Percentiles rank a stretch among this genome's conserved stretches.
Conservation (phyloP, 2,797 vertebrate species). For the Gallinago solitaria region DNA sequence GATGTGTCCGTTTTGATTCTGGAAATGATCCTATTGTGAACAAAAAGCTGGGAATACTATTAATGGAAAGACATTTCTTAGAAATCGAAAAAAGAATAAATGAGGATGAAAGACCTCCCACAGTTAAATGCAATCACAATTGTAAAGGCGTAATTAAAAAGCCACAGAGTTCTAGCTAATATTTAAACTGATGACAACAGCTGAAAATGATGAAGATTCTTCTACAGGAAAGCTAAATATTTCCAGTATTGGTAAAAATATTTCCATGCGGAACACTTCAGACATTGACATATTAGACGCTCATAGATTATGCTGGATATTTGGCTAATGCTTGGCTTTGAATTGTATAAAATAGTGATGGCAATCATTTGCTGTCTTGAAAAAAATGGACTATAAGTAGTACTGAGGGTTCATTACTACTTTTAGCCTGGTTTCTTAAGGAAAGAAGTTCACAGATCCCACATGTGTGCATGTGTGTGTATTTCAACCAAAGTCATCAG, state of each 20-base stretch:
- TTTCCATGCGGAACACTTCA: neutral
- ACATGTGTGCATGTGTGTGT: neutral
- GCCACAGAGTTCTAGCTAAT: neutral
- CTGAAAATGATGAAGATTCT: neutral
- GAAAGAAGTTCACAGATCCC: neutral
- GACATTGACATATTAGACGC: neutral
- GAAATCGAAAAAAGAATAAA: slow-evolving; percentile 15
- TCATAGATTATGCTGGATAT: neutral
- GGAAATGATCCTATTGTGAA: neutral
- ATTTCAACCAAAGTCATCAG: neutral
- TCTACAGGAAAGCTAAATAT: neutral
- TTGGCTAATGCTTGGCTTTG: neutral
- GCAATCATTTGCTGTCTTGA: neutral
- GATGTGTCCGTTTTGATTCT: neutral
- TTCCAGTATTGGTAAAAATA: neutral
- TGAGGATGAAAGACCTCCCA: neutral
- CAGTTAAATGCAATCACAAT: neutral
- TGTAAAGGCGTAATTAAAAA: slow-evolving; percentile 9
- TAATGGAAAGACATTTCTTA: slow-evolving; percentile 22
- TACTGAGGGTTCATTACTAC: neutral
- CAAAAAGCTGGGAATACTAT: neutral
- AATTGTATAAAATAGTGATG: neutral
- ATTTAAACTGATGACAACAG: neutral
- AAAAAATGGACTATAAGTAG: neutral
- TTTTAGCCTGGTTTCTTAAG: neutral